Base-by-base conservation (phyloP, 2,888 invertebrate species). In the Troilus luridus region DNA sequence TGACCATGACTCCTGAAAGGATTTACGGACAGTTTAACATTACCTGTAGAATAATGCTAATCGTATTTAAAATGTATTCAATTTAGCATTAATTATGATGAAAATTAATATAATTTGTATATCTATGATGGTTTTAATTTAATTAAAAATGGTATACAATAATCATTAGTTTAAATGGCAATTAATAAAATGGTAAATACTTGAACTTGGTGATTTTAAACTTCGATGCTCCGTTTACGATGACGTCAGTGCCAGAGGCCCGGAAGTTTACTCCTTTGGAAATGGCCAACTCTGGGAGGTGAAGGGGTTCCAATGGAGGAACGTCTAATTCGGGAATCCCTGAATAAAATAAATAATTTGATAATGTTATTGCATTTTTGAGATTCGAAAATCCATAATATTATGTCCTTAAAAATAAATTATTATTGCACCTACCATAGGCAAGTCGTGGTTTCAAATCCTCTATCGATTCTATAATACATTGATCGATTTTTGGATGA, bases 291-390 rank as follows among this genome's bases (percentile, higher is more conserved):
- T 96, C 95, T 92, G 96, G 93, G 11, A 93, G 91, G 54, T 92
- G 27, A 60, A 96, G 95, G 7, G 97, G 97, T 93, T 97, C 96
- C 90, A 96, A 95, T 1, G 96, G 95, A 5, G 96, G 96, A 92
- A 96, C 94, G 91, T 96, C 95, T 92, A 96, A 96, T 93, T 96
- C 96, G 27, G 96, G 95, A 91, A 96, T 96, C 58, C 94, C 93
- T 93, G 92, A 11, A 91, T 91, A 90, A 72, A 88, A 91, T 54
- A 54, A 72, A 58, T 62, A 72, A n/a, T 54, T 41, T 81, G 24
- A 12, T 3, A 8, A 67, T 0, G 6, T 24, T 24, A 67, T 67
- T 24, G 14, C 10, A 67, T 14, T 24, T 67, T 5, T 67, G 0
- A 2, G 3, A 24, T 67, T 67, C 11, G n/a, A 67, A 67, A 9